These are phyloP conservation scores for Perca schrenkii DNA, from an alignment of 2,113 vertebrate species.

Conservation along the genomic window DNA sequence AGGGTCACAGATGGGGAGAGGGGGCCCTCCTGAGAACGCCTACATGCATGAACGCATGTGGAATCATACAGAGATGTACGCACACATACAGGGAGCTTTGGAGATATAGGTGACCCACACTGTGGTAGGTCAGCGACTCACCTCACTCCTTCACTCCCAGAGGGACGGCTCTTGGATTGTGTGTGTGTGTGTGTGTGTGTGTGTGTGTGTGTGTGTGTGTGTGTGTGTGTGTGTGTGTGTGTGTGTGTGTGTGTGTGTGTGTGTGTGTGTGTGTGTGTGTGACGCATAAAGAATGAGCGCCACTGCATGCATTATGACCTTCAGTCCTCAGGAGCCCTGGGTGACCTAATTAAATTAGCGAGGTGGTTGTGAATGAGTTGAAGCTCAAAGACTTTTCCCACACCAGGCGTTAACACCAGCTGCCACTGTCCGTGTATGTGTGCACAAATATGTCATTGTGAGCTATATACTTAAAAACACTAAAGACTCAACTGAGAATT, in stretches of 20 bases:
- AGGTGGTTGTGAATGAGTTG: conserved; percentile 64
- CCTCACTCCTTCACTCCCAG: conserved; percentile 65
- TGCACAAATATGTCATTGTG: conserved; percentile 40
- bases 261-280: conserved; percentile 50
- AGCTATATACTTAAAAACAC: conserved; percentile 39
- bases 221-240: conserved; percentile 54
- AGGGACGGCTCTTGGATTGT: conserved; percentile 53
- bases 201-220: conserved; percentile 49
- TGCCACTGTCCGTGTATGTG: conserved; percentile 33
- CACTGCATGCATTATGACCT: conserved; percentile 65
- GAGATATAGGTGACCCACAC: conserved; percentile 62
- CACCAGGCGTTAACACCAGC: conserved; percentile 58
- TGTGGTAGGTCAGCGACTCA: conserved; percentile 72
- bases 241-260: conserved; percentile 48
- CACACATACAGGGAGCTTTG: conserved; percentile 42
- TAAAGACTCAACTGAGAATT: conserved; percentile 54
- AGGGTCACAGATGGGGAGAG: conserved; percentile 57
- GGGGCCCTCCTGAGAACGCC: conserved; percentile 56
- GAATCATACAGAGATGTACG: conserved; percentile 42
- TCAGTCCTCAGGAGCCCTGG: conserved; percentile 63
- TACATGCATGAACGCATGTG: conserved; percentile 67
- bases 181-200: conserved; percentile 33
- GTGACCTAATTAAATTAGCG: conserved; percentile 78
- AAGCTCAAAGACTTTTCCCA: conserved; percentile 64
- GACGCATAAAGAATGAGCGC: conserved; percentile 46